Conservation (phyloP, 2,797 vertebrate genomes). For the Basileuterus tristriatus region DNA sequence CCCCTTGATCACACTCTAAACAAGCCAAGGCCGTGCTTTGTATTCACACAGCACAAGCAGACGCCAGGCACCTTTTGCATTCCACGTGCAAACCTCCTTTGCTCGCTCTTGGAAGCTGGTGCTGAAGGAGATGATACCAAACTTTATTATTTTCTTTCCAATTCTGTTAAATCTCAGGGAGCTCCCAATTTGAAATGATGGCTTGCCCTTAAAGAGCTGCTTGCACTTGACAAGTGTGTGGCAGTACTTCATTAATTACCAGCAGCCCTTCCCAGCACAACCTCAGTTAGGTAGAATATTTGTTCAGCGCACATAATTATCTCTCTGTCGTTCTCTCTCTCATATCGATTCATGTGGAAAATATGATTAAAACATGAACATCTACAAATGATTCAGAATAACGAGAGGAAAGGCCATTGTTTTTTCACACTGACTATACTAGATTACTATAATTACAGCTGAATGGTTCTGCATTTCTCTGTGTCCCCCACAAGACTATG, state of each 20-base stretch:
- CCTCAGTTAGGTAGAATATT: slow-evolving; percentile 60
- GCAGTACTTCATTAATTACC: slow-evolving; percentile 66
- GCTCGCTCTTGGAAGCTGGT: not conserved
- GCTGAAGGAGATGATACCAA: not conserved
- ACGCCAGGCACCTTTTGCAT: not conserved
- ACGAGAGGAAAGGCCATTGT: slow-evolving; percentile 71
- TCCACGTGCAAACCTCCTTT: not conserved
- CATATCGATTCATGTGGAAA: slow-evolving; percentile 69
- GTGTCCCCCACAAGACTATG: not conserved
- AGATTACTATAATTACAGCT: slow-evolving; percentile 68
- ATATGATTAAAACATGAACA: slow-evolving; percentile 74
- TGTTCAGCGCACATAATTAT: slow-evolving; percentile 63
- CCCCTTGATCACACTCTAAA: not conserved
- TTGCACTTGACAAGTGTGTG: slow-evolving; percentile 59
- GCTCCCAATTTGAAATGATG: slow-evolving; percentile 52
- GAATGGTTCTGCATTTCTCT: slow-evolving; percentile 42
- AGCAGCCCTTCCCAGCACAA: slow-evolving; percentile 30
- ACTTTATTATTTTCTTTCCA: slow-evolving; percentile 47
- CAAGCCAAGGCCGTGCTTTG: not conserved
- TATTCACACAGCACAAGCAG: not conserved
- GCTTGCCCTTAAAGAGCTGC: slow-evolving; percentile 48
- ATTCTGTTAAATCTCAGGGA: slow-evolving; percentile 24
- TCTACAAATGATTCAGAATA: slow-evolving; percentile 71
- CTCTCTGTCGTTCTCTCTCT: slow-evolving; percentile 53
- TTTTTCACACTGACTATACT: slow-evolving; percentile 54